These are phyloP conservation scores for Mormyrops attenuatus DNA, from an alignment of 2,797 vertebrate genomes.

Conservation along the genomic window DNA sequence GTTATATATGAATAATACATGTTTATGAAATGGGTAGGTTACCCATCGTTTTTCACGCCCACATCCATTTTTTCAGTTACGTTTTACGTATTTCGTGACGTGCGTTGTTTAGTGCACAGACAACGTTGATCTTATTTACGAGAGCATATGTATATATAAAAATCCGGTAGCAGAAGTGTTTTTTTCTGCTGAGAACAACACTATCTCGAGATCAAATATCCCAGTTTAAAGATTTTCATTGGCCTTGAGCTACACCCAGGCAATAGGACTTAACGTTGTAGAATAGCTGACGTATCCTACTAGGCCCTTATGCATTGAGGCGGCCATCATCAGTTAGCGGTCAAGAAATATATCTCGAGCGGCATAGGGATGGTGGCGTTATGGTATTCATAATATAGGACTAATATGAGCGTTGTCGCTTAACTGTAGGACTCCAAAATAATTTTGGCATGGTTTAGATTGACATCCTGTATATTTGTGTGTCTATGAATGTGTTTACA, in stretches of 20 bases:
- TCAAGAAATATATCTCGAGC: neutral
- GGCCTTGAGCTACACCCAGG: neutral
- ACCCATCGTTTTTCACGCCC: neutral
- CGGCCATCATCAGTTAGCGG: neutral
- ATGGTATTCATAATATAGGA: neutral
- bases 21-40: neutral
- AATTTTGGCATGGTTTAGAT: neutral
- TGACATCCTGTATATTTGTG: neutral
- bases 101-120: neutral
- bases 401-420: neutral
- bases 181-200: neutral
- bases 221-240: neutral
- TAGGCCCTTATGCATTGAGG: neutral
- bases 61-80: neutral
- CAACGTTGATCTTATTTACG: neutral
- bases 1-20: slow-evolving; percentile 2
- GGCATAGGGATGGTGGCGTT: neutral
- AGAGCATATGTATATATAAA: neutral
- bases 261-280: neutral
- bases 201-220: slow-evolving; percentile 7
- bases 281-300: neutral
- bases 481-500: neutral
- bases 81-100: neutral
- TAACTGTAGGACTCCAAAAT: neutral
- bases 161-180: neutral